Evolutionary conservation across 2,113 vertebrate species (phyloP).

Genomic region (Coracopsis vasa): DNA sequence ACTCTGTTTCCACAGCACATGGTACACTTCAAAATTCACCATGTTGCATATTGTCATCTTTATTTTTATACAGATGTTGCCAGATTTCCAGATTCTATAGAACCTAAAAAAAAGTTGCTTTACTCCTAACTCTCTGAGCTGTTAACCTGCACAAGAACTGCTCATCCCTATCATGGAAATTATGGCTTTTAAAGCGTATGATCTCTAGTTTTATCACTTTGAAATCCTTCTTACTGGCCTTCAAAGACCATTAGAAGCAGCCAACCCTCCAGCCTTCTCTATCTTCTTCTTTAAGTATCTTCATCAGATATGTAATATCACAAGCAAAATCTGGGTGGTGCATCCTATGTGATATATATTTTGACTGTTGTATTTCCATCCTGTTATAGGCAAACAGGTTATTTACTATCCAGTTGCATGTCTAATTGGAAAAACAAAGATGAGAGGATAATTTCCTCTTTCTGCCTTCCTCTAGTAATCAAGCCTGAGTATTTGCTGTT

Average conservation of each 20-base stretch:
- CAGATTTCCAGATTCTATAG: neutral
- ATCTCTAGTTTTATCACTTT: neutral
- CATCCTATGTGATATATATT: neutral
- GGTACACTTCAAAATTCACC: neutral
- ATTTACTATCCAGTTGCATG: rapidly evolving
- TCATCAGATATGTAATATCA: neutral
- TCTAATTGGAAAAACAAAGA: neutral
- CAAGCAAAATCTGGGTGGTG: neutral
- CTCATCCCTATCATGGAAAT: neutral
- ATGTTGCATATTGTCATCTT: neutral
- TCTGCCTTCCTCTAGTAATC: neutral
- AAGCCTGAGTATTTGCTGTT: neutral
- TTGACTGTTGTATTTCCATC: neutral
- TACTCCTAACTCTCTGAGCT: neutral
- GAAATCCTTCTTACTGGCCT: neutral
- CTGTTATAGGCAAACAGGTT: neutral
- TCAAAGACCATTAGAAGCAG: neutral
- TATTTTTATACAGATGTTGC: neutral
- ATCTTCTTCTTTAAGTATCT: neutral
- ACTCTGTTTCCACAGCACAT: neutral
- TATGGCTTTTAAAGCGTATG: neutral
- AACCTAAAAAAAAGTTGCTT: neutral
- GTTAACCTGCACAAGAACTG: neutral
- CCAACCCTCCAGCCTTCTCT: neutral
- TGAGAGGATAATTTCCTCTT: neutral